Conservation (phyloP, 1,140 invertebrate species). For the Temnothorax nylanderi region DNA sequence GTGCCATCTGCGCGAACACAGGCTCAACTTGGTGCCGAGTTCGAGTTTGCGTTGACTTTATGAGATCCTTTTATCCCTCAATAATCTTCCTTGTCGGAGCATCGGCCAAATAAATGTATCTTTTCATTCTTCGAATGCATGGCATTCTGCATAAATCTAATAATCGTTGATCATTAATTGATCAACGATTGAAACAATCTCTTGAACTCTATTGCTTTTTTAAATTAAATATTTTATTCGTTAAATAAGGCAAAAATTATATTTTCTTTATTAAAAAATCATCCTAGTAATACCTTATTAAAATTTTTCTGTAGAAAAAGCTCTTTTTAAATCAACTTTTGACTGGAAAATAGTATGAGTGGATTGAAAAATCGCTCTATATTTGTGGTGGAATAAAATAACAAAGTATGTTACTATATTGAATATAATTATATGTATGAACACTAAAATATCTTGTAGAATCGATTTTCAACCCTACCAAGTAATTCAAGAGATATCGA, state of each 20-base stretch:
- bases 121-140: slow-evolving; percentile 47
- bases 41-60: slow-evolving; percentile 63
- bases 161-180: not conserved
- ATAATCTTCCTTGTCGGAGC: slow-evolving; percentile 54
- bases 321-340: not conserved
- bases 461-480: slow-evolving; percentile 31
- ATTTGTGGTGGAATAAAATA: not conserved
- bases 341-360: not conserved
- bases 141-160: not conserved
- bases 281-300: not conserved
- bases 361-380: not conserved
- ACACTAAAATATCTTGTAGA: not conserved
- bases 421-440: not conserved
- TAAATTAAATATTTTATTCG: not conserved
- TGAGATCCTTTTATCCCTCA: slow-evolving; percentile 63
- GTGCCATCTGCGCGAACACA: slow-evolving; percentile 15
- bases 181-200: not conserved
- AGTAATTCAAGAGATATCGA: slow-evolving; percentile 40
- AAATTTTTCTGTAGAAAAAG: not conserved
- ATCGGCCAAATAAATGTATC: slow-evolving; percentile 42
- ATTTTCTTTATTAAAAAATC: not conserved
- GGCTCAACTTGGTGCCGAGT: not conserved
- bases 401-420: not conserved
- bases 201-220: not conserved
- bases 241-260: too few relatives aligned